Evolutionary conservation across 1,140 invertebrate genomes (phyloP).

Genomic region (Magallana angulata): DNA sequence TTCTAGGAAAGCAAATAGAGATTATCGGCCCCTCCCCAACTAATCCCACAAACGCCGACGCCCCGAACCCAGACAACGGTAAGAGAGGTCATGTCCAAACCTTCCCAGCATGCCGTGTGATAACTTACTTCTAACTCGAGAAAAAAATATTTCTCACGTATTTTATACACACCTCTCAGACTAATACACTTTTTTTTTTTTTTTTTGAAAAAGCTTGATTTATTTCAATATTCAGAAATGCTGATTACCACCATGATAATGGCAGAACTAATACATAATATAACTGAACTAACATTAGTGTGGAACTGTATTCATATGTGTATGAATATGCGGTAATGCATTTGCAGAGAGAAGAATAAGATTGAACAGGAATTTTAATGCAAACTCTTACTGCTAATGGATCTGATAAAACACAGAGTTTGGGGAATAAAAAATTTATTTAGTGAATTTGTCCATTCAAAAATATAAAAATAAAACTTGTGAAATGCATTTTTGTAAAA

Average conservation of each 20-base stretch:
- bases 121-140: slow-evolving; percentile 32
- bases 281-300: slow-evolving; percentile 19
- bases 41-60: slow-evolving; percentile 15
- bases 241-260: slow-evolving; percentile 6
- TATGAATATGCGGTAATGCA: background rate
- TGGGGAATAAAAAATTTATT: no score
- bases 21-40: slow-evolving; percentile 21
- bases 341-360: background rate
- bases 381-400: background rate
- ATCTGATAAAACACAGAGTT: background rate
- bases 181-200: background rate
- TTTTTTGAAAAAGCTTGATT: slow-evolving; percentile 11
- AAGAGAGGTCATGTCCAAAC: slow-evolving; percentile 29
- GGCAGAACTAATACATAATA: slow-evolving; percentile 19
- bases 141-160: slow-evolving; percentile 10
- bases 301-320: background rate
- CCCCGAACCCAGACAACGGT: background rate
- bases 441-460: background rate
- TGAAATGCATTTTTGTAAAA: no score
- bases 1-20: slow-evolving; percentile 30
- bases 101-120: slow-evolving; percentile 33
- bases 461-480: no score
- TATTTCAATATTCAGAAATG: slow-evolving; percentile 32
- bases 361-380: slow-evolving; percentile 16
- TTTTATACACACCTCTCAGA: slow-evolving; percentile 6